Conservation (phyloP, 2,113 vertebrate species). For the Campylomormyrus tamandua region DNA sequence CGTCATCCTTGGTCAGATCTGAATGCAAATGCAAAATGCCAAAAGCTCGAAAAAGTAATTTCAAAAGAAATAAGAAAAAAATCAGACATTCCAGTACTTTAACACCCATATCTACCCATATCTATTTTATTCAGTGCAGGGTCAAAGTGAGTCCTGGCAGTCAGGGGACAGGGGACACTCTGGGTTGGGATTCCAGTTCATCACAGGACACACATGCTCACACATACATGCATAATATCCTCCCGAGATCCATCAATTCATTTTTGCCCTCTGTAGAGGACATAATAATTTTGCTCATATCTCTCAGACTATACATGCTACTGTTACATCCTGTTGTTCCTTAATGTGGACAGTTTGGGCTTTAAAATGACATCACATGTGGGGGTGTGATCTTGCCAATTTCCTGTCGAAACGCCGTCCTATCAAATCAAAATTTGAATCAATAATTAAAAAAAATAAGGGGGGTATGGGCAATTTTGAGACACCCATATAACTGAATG, state of each 20-base stretch:
- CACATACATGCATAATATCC: neutral
- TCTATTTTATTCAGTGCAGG: neutral
- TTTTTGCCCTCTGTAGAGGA: neutral
- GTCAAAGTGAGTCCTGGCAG: neutral
- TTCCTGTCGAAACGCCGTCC: neutral
- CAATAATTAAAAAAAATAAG: neutral
- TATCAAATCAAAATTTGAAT: neutral
- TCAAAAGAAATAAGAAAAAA: neutral
- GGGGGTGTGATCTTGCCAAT: neutral
- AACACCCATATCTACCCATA: neutral
- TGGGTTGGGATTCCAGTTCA: neutral
- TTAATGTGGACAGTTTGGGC: neutral
- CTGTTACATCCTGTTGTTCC: neutral
- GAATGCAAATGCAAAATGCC: neutral
- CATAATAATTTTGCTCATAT: neutral
- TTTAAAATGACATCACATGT: neutral
- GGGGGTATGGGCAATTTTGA: neutral
- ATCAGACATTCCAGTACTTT: neutral
- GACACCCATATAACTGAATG: neutral
- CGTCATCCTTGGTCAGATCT: neutral
- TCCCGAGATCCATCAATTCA: neutral
- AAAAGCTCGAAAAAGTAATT: neutral
- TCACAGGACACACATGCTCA: neutral
- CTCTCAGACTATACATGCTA: neutral
- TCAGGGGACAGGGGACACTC: neutral